Conservation (phyloP, 2,113 vertebrate species). For the Aleadryas rufinucha region DNA sequence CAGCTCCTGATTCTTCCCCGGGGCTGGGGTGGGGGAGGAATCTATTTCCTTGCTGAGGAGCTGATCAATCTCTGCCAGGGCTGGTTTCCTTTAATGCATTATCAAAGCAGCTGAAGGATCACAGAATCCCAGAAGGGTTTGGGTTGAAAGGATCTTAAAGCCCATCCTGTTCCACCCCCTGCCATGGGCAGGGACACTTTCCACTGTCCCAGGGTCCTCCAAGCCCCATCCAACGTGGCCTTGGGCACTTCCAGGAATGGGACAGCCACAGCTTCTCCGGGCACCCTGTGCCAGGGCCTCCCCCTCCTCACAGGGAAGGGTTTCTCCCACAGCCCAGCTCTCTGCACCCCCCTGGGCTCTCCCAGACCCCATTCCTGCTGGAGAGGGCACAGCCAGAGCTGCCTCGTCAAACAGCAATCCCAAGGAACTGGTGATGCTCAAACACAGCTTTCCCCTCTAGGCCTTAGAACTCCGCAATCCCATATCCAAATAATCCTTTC, state of each 20-base stretch:
- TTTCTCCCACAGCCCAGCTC: not conserved
- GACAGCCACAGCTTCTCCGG: not conserved
- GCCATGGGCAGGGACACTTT: not conserved
- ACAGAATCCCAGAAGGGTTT: not conserved
- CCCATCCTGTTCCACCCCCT: not conserved
- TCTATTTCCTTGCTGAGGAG: not conserved
- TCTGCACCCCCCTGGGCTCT: fast-evolving
- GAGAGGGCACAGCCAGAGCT: not conserved
- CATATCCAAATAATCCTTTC: constrained; percentile 58
- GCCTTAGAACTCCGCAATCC: not conserved
- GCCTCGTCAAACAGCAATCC: not conserved
- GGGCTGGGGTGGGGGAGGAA: fast-evolving
- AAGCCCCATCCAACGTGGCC: fast-evolving
- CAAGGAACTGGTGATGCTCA: not conserved
- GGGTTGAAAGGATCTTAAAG: not conserved
- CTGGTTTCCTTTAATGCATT: not conserved
- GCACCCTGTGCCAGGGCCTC: not conserved
- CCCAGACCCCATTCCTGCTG: not conserved
- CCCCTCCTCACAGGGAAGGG: not conserved
- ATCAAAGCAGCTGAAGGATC: not conserved
- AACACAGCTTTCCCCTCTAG: not conserved
- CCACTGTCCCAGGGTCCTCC: not conserved
- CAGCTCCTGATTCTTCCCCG: not conserved
- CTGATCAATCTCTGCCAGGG: not conserved
- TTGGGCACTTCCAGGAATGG: not conserved